Conservation (phyloP, 2,797 vertebrate species). For the Enteromius unitaeniatus region DNA sequence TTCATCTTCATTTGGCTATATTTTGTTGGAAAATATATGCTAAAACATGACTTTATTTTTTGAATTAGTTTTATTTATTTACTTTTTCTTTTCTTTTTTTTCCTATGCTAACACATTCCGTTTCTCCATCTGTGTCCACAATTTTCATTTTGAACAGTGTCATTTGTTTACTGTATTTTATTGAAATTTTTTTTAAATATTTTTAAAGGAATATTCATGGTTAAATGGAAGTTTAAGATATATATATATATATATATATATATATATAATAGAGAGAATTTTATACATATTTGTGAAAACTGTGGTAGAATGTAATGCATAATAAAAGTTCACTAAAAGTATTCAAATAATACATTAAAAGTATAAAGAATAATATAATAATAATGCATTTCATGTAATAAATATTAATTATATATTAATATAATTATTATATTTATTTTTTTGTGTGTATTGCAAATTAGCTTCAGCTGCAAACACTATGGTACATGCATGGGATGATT, state of each 20-base stretch:
- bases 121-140: background rate
- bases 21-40: background rate
- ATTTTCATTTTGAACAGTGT: background rate
- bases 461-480: too few relatives aligned
- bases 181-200: too few relatives aligned
- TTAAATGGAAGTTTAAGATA: background rate
- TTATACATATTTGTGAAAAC: background rate
- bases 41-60: background rate
- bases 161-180: background rate
- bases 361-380: background rate
- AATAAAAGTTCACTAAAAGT: background rate
- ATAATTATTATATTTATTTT: too few relatives aligned
- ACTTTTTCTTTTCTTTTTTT: background rate
- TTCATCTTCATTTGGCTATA: slow-evolving; percentile 18
- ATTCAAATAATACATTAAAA: background rate
- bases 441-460: too few relatives aligned
- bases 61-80: background rate
- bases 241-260: background rate
- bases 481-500: too few relatives aligned
- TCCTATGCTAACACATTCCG: background rate
- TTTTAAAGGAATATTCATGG: slow-evolving; percentile 8
- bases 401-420: background rate
- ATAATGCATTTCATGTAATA: background rate
- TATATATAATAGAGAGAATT: background rate
- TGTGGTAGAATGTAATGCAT: background rate